Evolutionary conservation across 2,888 invertebrate genomes (phyloP), one percentile per base, ranked within the genome.

Genomic region (Chrysotoxum bicinctum): DNA sequence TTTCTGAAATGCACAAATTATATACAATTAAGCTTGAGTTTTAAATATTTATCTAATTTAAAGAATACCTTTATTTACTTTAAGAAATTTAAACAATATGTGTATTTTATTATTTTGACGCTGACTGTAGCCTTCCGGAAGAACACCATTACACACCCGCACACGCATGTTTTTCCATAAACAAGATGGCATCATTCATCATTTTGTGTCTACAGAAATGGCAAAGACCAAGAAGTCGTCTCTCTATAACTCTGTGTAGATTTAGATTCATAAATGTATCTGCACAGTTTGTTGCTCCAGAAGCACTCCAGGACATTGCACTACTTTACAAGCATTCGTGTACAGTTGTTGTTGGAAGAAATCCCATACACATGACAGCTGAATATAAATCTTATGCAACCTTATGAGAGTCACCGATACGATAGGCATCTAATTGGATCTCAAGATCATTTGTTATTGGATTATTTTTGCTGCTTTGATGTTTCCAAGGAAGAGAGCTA

Each of bases 401-500:
- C n/a, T n/a, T 62, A 70, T 64, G 35, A 50, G 78, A 64, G 74
- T 19, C 74, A 66, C 74, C 79, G 84, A 84, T 84, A 79, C 79
- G 84, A 84, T 84, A 79, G 79, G 50, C 79, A 84, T 84, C 79
- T 84, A 84, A 84, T 84, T 84, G 84, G 84, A 84, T 84, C 84
- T 75, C 16, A 35, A 75, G 84, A 84, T 84, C 84, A 79, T 84
- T 84, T 79, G 79, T 84, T 84, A 84, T 79, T 84, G 84, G 84
- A 84, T 84, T 84, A 84, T 75, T 83, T 74, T 75, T 70, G 45
- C 52, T 60, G 69, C 84, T 79, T 84, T 79, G 79, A 83, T 78
- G 69, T 78, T 16, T 35, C 10, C 19, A 40, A 68, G 62, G 35
- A 66, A 64, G 60, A 58, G 37, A 26, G 32, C 23, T 35, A 48